These are phyloP conservation scores for Pachydiplax longipennis DNA, from an alignment of 2,888 invertebrate species.

Conservation along the genomic window DNA sequence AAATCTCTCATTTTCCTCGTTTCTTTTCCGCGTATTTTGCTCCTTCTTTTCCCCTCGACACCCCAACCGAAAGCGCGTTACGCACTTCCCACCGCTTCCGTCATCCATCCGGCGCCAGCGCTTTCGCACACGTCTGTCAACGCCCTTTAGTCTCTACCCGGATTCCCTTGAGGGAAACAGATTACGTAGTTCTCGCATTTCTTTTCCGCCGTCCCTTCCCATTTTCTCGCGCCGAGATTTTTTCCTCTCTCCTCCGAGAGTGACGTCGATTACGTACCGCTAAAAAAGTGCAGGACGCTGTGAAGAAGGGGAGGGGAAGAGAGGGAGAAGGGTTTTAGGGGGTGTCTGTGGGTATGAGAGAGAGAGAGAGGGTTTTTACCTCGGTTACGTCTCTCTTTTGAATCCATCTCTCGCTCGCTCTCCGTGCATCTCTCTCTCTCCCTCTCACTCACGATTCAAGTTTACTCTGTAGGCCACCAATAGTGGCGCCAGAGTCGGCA, in stretches of 20 bases:
- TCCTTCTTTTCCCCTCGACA: not conserved
- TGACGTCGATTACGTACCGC: conserved; percentile 23
- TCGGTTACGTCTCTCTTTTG: not conserved
- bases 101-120: not conserved
- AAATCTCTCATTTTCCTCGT: not conserved
- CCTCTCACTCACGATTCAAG: conserved; percentile 4
- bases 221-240: conserved; percentile 2
- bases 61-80: too few species aligned
- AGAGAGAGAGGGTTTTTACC: not conserved
- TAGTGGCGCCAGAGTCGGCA: conserved; percentile 36
- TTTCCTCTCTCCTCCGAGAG: not conserved
- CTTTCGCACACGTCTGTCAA: not conserved
- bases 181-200: not conserved
- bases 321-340: not conserved
- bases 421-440: not conserved
- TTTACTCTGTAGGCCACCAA: conserved; percentile 41
- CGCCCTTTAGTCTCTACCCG: not conserved
- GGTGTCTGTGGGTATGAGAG: not conserved
- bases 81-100: not conserved
- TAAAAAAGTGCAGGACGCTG: not conserved
- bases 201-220: not conserved
- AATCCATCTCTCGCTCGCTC: not conserved
- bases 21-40: not conserved
- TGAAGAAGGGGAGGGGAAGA: not conserved
- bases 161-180: not conserved